Base-by-base conservation (phyloP, 2,888 invertebrate species). In the Drosophila prolongata region DNA sequence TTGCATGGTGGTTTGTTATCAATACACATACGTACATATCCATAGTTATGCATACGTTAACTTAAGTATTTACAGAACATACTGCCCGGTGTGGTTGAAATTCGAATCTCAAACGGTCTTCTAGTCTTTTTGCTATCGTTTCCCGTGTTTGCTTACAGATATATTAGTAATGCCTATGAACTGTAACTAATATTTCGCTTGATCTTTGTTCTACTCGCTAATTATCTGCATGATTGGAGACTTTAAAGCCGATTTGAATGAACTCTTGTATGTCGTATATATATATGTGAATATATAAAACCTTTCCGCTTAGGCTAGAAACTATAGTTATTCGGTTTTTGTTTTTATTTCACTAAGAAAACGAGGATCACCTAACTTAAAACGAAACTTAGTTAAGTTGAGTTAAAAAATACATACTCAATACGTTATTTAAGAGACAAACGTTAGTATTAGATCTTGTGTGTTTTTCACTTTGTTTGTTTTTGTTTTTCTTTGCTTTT, bases 41-140 rank as follows among this genome's bases (percentile, higher is more conserved):
- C 57, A 40, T 57, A 49, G 14, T 19, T 35, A 40, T 52, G 50
- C 50, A 67, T 46, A 64, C 70, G 54, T 46, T n/a, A 79, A 85
- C 85, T 75, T 75, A 85, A 82, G 71, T 82, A 85, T 82, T 82
- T 82, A 85, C 86, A 82, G 74, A 82, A 79, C 56, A 27, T 62
- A 42, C 40, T 62, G 62, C 62, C 62, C 62, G 46, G 62, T 60
- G 47, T 50, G 35, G 60, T 77, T 70, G 72, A 79, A 67, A 70
- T 53, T 72, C 11, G 72, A 83, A 83, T 83, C 83, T 86, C 86
- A 77, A 82, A 68, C 56, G 58, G 52, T 43, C 50, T 30, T 34
- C 44, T 62, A 62, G 62, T 62, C 62, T 61, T 38, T 44, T 44
- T n/a, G 38, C 61, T 53, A 65, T 61, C 34, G 44, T 34, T 44